A percentile compares a stretch with the other conserved stretches of the same genome.
Conservation (phyloP, 1,140 invertebrate species). For the Aricia agestis region DNA sequence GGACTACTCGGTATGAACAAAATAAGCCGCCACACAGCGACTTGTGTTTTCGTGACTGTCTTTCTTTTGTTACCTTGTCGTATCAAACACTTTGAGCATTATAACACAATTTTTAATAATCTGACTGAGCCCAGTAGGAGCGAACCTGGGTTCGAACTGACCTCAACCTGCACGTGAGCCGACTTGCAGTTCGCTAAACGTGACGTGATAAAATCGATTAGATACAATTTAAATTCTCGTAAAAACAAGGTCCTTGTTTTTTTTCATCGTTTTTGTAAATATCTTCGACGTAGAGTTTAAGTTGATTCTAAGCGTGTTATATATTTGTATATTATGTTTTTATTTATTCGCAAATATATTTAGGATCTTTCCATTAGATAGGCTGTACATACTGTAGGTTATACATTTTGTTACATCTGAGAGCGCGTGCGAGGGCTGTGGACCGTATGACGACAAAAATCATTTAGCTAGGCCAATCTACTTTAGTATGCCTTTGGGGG, state of each 20-base stretch:
- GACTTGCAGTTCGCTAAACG: background rate
- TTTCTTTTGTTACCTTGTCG: background rate
- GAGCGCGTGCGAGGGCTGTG: conserved; percentile 13
- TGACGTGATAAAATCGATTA: conserved; percentile 9
- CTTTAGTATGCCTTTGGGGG: background rate
- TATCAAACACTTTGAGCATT: background rate
- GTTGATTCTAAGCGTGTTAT: conserved; percentile 31
- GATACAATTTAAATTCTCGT: background rate
- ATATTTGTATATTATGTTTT: conserved; percentile 48
- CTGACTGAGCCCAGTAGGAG: background rate
- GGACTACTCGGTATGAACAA: too few species aligned
- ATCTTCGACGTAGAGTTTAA: conserved; percentile 4
- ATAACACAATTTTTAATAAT: background rate
- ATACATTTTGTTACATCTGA: conserved; percentile 27
- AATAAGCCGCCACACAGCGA: too few species aligned
- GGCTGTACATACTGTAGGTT: conserved; percentile 29
- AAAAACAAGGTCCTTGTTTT: background rate
- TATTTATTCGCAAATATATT: conserved; percentile 50
- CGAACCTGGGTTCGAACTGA: background rate
- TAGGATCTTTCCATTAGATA: conserved; percentile 38
- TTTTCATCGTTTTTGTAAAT: background rate
- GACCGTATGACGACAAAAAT: background rate
- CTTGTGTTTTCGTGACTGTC: too few species aligned
- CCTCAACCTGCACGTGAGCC: background rate
- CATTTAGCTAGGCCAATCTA: background rate